Percentiles rank a stretch among this genome's conserved stretches.
These are phyloP conservation scores for Oncopeltus fasciatus DNA, from an alignment of 1,140 invertebrate genomes.

Conservation along the genomic window DNA sequence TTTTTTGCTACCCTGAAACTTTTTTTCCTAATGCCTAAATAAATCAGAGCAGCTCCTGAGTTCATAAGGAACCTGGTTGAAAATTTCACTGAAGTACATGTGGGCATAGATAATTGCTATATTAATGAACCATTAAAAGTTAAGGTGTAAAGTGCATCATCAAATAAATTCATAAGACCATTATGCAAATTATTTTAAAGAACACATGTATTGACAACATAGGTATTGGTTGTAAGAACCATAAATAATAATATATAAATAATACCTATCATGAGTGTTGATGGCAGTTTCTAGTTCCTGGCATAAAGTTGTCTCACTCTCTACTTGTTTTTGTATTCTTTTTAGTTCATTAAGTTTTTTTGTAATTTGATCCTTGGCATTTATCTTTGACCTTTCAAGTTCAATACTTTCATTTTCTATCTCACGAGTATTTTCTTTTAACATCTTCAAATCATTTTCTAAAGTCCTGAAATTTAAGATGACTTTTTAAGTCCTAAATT, in stretches of 20 bases:
- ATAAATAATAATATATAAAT: not conserved
- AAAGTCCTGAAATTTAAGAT: not conserved
- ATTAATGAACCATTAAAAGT: too few species aligned
- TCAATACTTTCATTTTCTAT: not conserved
- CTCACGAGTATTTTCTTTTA: not conserved
- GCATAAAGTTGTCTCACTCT: not conserved
- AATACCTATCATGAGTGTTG: slow-evolving; percentile 1
- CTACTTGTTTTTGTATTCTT: slow-evolving; percentile 5
- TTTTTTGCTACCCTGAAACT: too few species aligned
- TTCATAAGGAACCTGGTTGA: too few species aligned
- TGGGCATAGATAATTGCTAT: too few species aligned
- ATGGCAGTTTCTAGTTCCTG: not conserved
- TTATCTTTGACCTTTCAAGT: not conserved
- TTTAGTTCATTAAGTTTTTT: slow-evolving; percentile 5
- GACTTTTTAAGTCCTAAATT: not conserved
- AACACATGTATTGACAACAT: too few species aligned
- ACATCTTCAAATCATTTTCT: not conserved
- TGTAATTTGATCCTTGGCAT: not conserved
- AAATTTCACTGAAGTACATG: too few species aligned
- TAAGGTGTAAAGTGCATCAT: too few species aligned
- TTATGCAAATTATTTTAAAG: too few species aligned
- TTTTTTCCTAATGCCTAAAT: too few species aligned
- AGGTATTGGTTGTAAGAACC: too few species aligned
- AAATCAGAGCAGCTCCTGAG: too few species aligned
- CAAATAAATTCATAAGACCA: too few species aligned